phyloP scores from a whole-genome alignment of 2,888 invertebrate species.

The Ferrisia virgata region DNA sequence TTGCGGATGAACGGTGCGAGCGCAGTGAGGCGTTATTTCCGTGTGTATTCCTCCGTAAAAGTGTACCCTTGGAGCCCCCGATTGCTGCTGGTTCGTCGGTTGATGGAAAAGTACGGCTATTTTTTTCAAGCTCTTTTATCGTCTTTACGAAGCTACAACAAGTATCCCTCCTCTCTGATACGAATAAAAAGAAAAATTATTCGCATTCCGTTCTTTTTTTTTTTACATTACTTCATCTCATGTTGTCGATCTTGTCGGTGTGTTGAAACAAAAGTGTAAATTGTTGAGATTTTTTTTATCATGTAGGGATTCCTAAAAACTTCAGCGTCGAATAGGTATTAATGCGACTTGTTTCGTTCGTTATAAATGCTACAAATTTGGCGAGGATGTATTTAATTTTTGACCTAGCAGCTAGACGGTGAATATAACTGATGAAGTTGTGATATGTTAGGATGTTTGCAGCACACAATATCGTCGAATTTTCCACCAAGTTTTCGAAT shows the following conservation, averaged over 20 bases:
- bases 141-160: slow-evolving; percentile 33
- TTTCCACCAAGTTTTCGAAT: too few species aligned
- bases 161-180: neutral
- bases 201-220: slow-evolving; percentile 37
- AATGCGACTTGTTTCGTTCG: too few species aligned
- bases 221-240: neutral
- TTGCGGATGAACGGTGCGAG: slow-evolving; percentile 46
- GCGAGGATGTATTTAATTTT: too few species aligned
- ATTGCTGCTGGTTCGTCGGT: slow-evolving; percentile 31
- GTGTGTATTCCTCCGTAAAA: slow-evolving; percentile 43
- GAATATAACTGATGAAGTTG: too few species aligned
- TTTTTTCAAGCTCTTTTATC: slow-evolving; percentile 39
- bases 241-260: neutral
- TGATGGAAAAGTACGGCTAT: slow-evolving; percentile 44
- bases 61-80: slow-evolving; percentile 33
- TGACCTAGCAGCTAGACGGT: too few species aligned
- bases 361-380: too few species aligned
- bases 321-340: too few species aligned
- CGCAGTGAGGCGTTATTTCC: slow-evolving; percentile 43
- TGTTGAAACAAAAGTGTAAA: slow-evolving; percentile 16
- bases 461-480: too few species aligned
- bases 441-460: too few species aligned
- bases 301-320: neutral
- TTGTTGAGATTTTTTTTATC: neutral
- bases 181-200: slow-evolving; percentile 38